phyloP scores from a whole-genome alignment of 2,797 vertebrate species.

The Champsocephalus gunnari region DNA sequence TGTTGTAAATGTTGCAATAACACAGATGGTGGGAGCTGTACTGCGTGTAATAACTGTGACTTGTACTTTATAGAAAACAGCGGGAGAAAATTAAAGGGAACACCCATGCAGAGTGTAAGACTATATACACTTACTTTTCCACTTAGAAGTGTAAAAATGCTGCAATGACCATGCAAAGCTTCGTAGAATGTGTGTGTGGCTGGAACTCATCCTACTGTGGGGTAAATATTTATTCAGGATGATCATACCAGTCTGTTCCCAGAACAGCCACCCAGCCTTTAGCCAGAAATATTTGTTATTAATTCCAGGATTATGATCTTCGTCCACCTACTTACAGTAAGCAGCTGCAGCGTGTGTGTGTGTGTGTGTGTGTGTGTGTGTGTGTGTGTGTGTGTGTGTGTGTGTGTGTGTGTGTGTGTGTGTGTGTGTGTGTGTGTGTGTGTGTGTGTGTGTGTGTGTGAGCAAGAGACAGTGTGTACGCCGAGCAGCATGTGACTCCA shows the following conservation, averaged over 20 bases:
- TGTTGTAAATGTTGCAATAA: constrained; percentile 22
- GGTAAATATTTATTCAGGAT: constrained; percentile 71
- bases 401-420: constrained; percentile 8
- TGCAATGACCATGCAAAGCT: constrained; percentile 45
- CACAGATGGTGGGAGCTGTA: constrained; percentile 28
- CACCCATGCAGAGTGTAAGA: constrained; percentile 40
- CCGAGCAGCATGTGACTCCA: constrained; percentile 62
- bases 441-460: background rate
- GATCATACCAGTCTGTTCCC: constrained; percentile 63
- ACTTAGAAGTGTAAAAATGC: constrained; percentile 59
- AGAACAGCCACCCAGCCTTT: constrained; percentile 61
- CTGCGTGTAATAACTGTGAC: constrained; percentile 37
- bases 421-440: constrained; percentile 39
- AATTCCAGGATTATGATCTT: constrained; percentile 72
- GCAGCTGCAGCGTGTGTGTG: constrained; percentile 54
- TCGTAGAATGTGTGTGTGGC: constrained; percentile 25
- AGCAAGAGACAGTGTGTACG: constrained; percentile 20
- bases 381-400: constrained; percentile 29
- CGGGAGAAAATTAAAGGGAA: constrained; percentile 21
- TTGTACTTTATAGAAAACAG: constrained; percentile 26
- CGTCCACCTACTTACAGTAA: constrained; percentile 52
- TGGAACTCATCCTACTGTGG: constrained; percentile 46
- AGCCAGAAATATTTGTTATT: constrained; percentile 74
- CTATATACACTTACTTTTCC: constrained; percentile 53
- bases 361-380: constrained; percentile 11